These are phyloP conservation scores for Cryptotermes secundus DNA, from an alignment of 1,140 invertebrate genomes.

Conservation along the genomic window DNA sequence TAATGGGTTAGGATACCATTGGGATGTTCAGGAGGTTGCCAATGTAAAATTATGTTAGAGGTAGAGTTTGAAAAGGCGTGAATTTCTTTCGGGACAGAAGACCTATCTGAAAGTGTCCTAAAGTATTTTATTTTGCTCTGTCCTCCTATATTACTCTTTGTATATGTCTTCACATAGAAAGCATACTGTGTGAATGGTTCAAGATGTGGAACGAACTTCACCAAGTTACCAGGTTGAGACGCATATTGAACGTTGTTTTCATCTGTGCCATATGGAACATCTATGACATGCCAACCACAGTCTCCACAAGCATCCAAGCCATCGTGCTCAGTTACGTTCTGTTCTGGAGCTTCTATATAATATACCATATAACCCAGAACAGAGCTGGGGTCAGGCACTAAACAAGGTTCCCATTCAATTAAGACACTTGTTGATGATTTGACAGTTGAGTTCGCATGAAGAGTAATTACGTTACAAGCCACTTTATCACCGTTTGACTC, in stretches of 20 bases:
- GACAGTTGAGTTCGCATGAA: slow-evolving; percentile 51
- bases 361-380: slow-evolving; percentile 61
- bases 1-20: slow-evolving; percentile 69
- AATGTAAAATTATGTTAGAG: slow-evolving; percentile 56
- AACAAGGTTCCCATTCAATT: slow-evolving; percentile 55
- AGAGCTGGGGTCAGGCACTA: slow-evolving; percentile 31
- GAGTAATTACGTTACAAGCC: slow-evolving; percentile 57
- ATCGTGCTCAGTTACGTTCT: slow-evolving; percentile 49
- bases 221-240: not conserved
- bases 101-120: slow-evolving; percentile 58
- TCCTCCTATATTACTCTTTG: slow-evolving; percentile 44
- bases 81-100: slow-evolving; percentile 56
- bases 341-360: slow-evolving; percentile 54
- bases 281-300: not conserved
- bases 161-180: slow-evolving; percentile 63
- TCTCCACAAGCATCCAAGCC: not conserved
- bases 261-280: not conserved
- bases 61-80: slow-evolving; percentile 45
- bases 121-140: slow-evolving; percentile 61
- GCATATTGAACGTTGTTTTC: not conserved
- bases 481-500: slow-evolving; percentile 70
- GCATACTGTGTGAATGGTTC: slow-evolving; percentile 66
- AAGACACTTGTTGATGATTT: slow-evolving; percentile 46
- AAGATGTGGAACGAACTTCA: slow-evolving; percentile 42
- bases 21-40: slow-evolving; percentile 59